phyloP scores from a whole-genome alignment of 2,797 vertebrate genomes.

The Vireo griseus region DNA sequence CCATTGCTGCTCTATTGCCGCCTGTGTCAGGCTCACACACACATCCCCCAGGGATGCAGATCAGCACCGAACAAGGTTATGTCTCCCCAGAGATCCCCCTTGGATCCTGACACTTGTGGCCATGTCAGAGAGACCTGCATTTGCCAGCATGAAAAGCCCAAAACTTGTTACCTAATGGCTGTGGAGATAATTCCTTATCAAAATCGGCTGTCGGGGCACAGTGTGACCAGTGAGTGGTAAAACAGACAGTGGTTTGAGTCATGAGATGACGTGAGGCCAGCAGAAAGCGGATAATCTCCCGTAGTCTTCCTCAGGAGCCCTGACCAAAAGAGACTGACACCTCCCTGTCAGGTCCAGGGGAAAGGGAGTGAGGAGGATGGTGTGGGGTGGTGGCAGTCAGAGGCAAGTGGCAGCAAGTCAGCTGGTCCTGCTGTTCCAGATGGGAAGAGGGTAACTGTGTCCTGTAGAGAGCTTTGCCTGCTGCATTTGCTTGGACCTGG shows the following conservation, averaged over 20 bases:
- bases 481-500: not conserved
- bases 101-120: not conserved
- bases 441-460: not conserved
- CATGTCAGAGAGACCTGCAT: not conserved
- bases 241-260: not conserved
- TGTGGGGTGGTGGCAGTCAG: not conserved
- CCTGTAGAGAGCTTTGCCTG: not conserved
- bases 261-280: not conserved
- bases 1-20: not conserved
- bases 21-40: not conserved
- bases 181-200: not conserved
- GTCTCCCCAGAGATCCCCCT: not conserved
- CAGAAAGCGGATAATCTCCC: not conserved
- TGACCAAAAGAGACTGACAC: not conserved
- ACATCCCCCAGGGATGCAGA: not conserved
- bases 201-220: not conserved
- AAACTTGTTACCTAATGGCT: rapidly evolving
- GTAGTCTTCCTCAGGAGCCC: not conserved
- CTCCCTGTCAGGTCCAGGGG: not conserved
- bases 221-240: not conserved
- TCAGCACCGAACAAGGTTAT: not conserved
- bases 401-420: not conserved
- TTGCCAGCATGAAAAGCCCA: not conserved
- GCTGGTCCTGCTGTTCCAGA: not conserved
- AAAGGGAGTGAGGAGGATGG: not conserved